Base-by-base conservation (phyloP, 2,113 vertebrate genomes). In the Heteronetta atricapilla region DNA sequence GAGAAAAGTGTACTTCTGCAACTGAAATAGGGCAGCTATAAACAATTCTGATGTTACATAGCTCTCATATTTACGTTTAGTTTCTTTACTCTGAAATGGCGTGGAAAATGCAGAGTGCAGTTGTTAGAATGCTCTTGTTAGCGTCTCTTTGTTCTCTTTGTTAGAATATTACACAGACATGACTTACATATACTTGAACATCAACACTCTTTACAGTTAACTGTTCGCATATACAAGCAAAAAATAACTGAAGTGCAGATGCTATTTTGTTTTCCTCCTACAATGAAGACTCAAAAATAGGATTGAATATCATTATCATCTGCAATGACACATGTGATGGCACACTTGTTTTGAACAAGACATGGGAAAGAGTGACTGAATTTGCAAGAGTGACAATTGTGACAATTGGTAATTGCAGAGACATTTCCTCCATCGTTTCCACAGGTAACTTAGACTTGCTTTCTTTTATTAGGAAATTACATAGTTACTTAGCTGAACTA, bases 181-280 rank as follows among this genome's bases (percentile, higher is more conserved):
- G 55, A 81, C 79, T 83, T 93, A n/a, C 8, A 18, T 52, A 16
- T 48, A 64, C 44, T 66, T n/a, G 31, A 89, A 16, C n/a, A 58
- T 48, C 76, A 84, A 64, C 9, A 12, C 7, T 23, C 59, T 21
- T 40, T 88, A 55, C n/a, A 52, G 63, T 89, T 92, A 67, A 75
- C 58, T 48, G 21, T 82, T 94, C 42, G 15, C 12, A n/a, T 64
- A 23, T 18, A 17, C 23, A 31, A 82, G 78, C 52, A 34, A 82
- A 92, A 95, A 68, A 56, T 53, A 89, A 63, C 60, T 22, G 2
- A 76, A 89, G 38, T 94, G 55, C 34, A 89, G 86, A 91, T 95
- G 70, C 58, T 72, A 16, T 82, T 91, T 93, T 82, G 53, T 94
- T 91, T 94, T 55, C 59, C 86, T 95, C 60, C 85, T 80, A 88